Percentiles rank a stretch among this genome's conserved stretches.
Conservation (phyloP, 2,797 vertebrate genomes). For the Helarctos malayanus region DNA sequence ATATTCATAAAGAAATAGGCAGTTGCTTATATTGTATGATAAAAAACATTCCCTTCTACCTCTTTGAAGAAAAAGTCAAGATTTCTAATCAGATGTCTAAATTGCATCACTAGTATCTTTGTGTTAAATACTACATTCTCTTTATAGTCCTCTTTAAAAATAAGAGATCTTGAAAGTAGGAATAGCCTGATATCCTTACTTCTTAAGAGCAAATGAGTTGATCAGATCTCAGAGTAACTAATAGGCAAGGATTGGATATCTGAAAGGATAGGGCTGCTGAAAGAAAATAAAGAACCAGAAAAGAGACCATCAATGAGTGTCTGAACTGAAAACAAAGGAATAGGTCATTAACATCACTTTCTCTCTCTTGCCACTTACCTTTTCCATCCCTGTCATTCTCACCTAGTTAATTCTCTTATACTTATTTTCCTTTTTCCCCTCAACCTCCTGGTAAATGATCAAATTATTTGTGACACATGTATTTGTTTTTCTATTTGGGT, state of each 20-base stretch:
- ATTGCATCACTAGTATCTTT: conserved; percentile 15
- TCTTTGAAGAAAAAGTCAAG: neutral
- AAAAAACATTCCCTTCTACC: conserved; percentile 28
- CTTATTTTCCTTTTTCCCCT: conserved; percentile 21
- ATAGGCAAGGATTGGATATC: neutral
- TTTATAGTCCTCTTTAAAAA: conserved; percentile 26
- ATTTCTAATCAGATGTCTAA: neutral
- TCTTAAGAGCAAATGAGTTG: conserved; percentile 20
- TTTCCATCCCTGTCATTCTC: neutral
- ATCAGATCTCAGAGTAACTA: conserved; percentile 1
- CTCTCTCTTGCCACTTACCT: neutral
- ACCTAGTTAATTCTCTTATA: neutral
- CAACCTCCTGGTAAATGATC: neutral
- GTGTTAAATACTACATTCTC: conserved; percentile 45
- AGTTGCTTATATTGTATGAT: neutral
- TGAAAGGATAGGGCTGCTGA: neutral
- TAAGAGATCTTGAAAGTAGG: neutral
- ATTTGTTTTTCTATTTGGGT: conserved; percentile 5
- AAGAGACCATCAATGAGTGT: neutral
- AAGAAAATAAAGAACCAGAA: neutral
- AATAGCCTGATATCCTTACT: neutral
- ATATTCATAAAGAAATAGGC: neutral
- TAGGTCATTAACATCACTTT: neutral
- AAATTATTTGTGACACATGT: neutral
- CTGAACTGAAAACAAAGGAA: conserved; percentile 17